A percentile compares a stretch with the other conserved stretches of the same genome.
Evolutionary conservation across 2,113 vertebrate species (phyloP).

Genomic region (Mesembrinibis cayennensis): DNA sequence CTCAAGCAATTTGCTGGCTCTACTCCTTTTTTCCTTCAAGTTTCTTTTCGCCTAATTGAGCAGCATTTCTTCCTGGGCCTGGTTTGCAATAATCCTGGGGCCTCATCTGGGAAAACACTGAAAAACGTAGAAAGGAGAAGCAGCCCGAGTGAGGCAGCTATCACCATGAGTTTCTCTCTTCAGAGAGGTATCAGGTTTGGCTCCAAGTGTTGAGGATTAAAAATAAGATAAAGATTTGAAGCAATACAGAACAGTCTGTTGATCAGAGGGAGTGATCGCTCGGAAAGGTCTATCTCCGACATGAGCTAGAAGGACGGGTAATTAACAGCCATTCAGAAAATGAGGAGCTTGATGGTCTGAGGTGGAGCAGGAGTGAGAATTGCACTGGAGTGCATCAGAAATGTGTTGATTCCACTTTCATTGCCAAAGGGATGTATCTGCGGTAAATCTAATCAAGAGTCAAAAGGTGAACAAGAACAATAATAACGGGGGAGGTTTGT

Average conservation of each 20-base stretch:
- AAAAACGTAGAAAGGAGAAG: slow-evolving; percentile 34
- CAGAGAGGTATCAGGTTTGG: neutral
- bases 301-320: neutral
- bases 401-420: slow-evolving; percentile 17
- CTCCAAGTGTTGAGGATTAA: neutral
- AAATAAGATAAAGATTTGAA: neutral
- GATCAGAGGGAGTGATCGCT: neutral
- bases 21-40: slow-evolving; percentile 65
- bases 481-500: slow-evolving; percentile 21
- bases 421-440: slow-evolving; percentile 32
- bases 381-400: neutral
- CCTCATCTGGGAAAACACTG: slow-evolving; percentile 64
- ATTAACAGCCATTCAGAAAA: neutral
- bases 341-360: neutral
- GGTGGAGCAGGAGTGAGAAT: neutral
- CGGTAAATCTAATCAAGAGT: slow-evolving; percentile 52
- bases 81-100: slow-evolving; percentile 71
- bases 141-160: neutral
- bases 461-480: slow-evolving; percentile 57
- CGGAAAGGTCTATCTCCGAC: neutral
- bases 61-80: slow-evolving; percentile 66
- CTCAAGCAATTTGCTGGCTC: slow-evolving; percentile 70
- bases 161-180: neutral
- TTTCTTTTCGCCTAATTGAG: slow-evolving; percentile 77
- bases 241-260: neutral